Conservation (phyloP, 2,797 vertebrate species). For the Megalops cyprinoides region DNA sequence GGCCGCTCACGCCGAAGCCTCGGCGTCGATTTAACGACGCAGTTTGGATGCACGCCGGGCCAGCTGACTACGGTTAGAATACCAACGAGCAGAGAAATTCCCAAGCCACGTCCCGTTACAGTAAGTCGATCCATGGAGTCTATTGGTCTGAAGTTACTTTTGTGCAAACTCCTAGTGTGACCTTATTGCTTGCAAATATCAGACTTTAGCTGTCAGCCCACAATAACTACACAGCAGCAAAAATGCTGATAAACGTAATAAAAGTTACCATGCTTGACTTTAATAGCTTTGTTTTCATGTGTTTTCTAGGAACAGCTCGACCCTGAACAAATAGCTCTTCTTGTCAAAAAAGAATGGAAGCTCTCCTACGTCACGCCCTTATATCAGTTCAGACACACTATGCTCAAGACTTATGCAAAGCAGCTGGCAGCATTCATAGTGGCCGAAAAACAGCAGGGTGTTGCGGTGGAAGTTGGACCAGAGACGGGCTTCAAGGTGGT, state of each 20-base stretch:
- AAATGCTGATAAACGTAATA: no score
- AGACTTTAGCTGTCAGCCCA: no score
- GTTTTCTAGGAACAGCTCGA: constrained; percentile 70
- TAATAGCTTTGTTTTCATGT: background rate
- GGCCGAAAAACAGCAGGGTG: constrained; percentile 84
- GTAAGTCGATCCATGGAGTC: constrained; percentile 62
- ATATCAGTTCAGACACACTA: constrained; percentile 77
- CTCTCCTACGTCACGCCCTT: constrained; percentile 90
- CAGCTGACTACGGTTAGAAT: constrained; percentile 58
- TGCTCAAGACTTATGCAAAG: constrained; percentile 79
- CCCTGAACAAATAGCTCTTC: constrained; percentile 66
- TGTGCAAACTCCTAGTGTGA: no score
- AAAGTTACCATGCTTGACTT: no score
- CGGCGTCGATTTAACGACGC: constrained; percentile 55
- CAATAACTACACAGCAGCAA: no score
- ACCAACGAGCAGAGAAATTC: constrained; percentile 60
- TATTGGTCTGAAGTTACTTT: no score
- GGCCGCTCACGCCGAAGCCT: constrained; percentile 62
- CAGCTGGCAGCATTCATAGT: constrained; percentile 80
- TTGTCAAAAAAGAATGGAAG: constrained; percentile 84
- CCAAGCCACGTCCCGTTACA: constrained; percentile 53
- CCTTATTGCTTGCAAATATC: no score
- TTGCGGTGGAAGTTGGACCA: constrained; percentile 75
- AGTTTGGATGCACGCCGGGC: constrained; percentile 59
- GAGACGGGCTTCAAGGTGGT: constrained; percentile 74